These are phyloP conservation scores for Mesoclemmys tuberculata DNA, from an alignment of 2,113 vertebrate species.

Conservation along the genomic window DNA sequence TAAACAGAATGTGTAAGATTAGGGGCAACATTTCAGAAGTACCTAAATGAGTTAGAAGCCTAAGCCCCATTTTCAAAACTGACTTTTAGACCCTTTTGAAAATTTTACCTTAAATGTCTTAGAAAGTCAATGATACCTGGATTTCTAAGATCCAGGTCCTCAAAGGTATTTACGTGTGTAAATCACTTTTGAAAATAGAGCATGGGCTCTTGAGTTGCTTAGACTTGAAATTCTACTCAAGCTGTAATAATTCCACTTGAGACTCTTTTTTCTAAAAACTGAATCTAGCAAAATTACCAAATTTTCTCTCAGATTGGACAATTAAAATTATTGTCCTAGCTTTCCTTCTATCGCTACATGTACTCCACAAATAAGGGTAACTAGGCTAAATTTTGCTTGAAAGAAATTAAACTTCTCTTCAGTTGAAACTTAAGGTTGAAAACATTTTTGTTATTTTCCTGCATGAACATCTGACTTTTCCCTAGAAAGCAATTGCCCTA, in stretches of 20 bases:
- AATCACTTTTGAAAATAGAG: not conserved
- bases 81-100: not conserved
- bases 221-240: not conserved
- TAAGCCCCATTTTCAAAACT: not conserved
- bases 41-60: too few species aligned
- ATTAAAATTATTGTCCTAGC: not conserved
- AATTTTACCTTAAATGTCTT: not conserved
- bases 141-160: not conserved
- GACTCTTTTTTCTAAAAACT: rapidly evolving
- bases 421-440: not conserved
- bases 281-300: not conserved
- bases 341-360: not conserved
- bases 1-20: not conserved
- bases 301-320: not conserved
- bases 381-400: not conserved
- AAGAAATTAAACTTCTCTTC: not conserved
- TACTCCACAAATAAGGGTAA: not conserved
- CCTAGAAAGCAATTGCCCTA: constrained; percentile 11
- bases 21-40: not conserved
- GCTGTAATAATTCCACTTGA: not conserved
- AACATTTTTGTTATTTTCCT: not conserved
- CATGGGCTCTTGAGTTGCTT: not conserved
- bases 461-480: not conserved
- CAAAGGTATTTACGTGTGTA: not conserved
- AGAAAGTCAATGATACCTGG: not conserved